These are phyloP conservation scores for Tragopan temminckii DNA, from an alignment of 2,797 vertebrate genomes.

Conservation along the genomic window DNA sequence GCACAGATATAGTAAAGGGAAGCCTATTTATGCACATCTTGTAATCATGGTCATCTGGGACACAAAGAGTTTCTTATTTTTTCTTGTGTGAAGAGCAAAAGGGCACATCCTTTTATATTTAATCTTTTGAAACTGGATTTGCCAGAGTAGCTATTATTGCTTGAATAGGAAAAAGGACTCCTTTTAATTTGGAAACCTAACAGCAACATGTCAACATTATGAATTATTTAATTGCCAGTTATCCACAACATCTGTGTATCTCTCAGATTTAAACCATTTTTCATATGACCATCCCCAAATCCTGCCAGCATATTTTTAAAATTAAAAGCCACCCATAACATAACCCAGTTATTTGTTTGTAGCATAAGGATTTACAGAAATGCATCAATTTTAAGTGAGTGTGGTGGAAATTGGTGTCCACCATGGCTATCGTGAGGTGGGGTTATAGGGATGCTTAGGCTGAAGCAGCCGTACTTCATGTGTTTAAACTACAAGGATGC, in stretches of 20 bases:
- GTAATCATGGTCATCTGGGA: not conserved
- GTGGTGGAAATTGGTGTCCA: not conserved
- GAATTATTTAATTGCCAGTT: slow-evolving; percentile 23
- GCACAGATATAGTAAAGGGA: not conserved
- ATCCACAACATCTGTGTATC: slow-evolving; percentile 1
- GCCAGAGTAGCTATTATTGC: not conserved
- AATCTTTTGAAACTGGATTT: not conserved
- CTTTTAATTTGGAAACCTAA: slow-evolving; percentile 17
- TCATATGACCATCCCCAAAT: not conserved
- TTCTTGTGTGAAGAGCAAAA: not conserved
- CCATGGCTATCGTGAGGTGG: not conserved
- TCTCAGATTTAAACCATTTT: not conserved
- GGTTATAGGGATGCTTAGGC: not conserved
- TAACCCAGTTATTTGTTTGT: not conserved
- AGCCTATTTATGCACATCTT: not conserved
- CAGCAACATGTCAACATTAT: not conserved
- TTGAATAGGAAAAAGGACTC: not conserved
- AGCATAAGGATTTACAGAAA: not conserved
- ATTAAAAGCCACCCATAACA: not conserved
- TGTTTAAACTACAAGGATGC: not conserved
- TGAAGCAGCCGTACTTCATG: not conserved
- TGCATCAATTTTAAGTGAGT: not conserved
- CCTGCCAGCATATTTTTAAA: not conserved
- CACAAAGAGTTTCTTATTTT: not conserved
- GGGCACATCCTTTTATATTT: not conserved